Conservation (phyloP, 1,140 invertebrate species). For the Solenopsis fugax region DNA sequence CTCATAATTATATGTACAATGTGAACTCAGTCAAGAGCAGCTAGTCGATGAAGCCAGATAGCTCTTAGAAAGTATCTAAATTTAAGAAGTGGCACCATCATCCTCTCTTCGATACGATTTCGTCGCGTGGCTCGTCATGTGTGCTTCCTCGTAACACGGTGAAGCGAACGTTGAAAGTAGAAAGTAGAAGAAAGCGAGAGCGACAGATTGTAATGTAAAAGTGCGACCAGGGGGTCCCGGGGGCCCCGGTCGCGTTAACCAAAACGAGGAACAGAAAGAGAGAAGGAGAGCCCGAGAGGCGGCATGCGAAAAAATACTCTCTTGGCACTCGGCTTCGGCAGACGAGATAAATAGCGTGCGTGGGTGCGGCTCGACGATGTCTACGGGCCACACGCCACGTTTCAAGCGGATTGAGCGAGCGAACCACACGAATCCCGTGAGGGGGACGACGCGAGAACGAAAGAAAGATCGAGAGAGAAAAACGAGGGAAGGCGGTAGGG, state of each 20-base stretch:
- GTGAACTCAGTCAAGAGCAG: not conserved
- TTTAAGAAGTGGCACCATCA: constrained; percentile 71
- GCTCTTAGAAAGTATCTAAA: constrained; percentile 70
- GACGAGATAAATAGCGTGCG: constrained; percentile 76
- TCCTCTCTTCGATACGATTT: constrained; percentile 67
- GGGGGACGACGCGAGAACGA: constrained; percentile 27
- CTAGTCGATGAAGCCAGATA: constrained; percentile 30
- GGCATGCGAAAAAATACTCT: constrained; percentile 74
- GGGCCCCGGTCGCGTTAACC: constrained; percentile 51
- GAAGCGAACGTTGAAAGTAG: constrained; percentile 34
- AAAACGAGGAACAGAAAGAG: constrained; percentile 16
- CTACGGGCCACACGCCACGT: constrained; percentile 77
- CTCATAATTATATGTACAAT: not conserved
- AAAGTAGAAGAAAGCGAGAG: constrained; percentile 42
- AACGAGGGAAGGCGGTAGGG: constrained; percentile 23
- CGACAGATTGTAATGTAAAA: not conserved
- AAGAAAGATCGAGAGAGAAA: constrained; percentile 17
- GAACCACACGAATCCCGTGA: constrained; percentile 39
- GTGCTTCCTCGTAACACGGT: constrained; percentile 61
- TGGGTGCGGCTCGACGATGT: constrained; percentile 76
- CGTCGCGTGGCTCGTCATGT: constrained; percentile 54
- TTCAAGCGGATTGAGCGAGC: constrained; percentile 68
- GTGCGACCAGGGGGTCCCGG: not conserved
- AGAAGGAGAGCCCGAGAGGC: constrained; percentile 5
- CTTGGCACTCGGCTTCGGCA: constrained; percentile 76